phyloP scores from a whole-genome alignment of 2,888 invertebrate genomes.

The Lepeophtheirus nordmannii region DNA sequence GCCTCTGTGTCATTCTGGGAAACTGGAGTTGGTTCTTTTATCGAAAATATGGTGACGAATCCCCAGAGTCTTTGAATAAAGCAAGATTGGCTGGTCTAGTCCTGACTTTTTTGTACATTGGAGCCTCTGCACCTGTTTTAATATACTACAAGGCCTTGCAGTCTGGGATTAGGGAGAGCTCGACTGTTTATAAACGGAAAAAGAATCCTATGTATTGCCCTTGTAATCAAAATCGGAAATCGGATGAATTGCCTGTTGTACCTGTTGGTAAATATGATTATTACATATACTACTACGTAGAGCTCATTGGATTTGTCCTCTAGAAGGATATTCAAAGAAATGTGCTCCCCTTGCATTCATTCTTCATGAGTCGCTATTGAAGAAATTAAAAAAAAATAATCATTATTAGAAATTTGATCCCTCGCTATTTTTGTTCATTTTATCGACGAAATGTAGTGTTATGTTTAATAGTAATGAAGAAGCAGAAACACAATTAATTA shows the following conservation, averaged over 20 bases:
- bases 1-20: not conserved
- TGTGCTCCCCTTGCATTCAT: too few species aligned
- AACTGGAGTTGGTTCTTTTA: slow-evolving; percentile 6
- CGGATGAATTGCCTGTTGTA: not conserved
- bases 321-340: too few species aligned
- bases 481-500: too few species aligned
- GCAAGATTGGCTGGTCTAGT: not conserved
- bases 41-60: not conserved
- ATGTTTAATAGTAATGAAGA: too few species aligned
- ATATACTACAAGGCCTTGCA: slow-evolving; percentile 10
- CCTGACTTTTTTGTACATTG: not conserved
- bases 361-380: too few species aligned
- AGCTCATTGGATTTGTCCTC: too few species aligned
- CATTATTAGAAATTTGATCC: too few species aligned
- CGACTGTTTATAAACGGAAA: not conserved
- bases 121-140: not conserved
- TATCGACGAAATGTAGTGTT: too few species aligned
- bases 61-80: slow-evolving; percentile 2
- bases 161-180: not conserved
- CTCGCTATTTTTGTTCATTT: too few species aligned
- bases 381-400: too few species aligned
- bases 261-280: not conserved
- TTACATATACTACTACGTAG: too few species aligned
- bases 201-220: not conserved
- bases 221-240: not conserved